These are phyloP conservation scores for Kradibia gibbosae DNA, from an alignment of 1,140 invertebrate species.

Conservation along the genomic window DNA sequence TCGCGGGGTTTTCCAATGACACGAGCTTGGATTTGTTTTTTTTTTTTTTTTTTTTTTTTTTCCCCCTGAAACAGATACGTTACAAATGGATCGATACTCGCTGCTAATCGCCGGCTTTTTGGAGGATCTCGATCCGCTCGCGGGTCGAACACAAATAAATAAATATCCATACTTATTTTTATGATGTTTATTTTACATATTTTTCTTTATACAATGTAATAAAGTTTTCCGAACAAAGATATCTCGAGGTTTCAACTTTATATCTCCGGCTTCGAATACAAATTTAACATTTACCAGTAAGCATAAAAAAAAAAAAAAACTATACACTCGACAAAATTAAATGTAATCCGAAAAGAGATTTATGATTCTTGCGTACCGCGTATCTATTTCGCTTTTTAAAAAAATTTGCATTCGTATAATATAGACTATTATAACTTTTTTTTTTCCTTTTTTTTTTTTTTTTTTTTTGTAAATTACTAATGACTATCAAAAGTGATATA, in stretches of 20 bases:
- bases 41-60: too few relatives aligned
- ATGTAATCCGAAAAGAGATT: slow-evolving; percentile 14
- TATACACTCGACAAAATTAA: slow-evolving; percentile 18
- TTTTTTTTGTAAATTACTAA: slow-evolving; percentile 4
- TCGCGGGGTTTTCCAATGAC: too few relatives aligned
- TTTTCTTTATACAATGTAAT: slow-evolving; percentile 40
- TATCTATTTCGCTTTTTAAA: background rate
- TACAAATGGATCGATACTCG: too few relatives aligned
- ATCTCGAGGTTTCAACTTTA: slow-evolving; percentile 20
- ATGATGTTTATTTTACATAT: slow-evolving; percentile 47
- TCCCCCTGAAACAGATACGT: too few relatives aligned
- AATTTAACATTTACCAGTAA: background rate
- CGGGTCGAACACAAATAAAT: too few relatives aligned
- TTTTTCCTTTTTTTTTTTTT: too few relatives aligned
- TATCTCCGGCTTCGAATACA: background rate
- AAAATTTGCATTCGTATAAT: slow-evolving; percentile 1
- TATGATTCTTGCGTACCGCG: too few relatives aligned
- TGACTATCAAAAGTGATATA: background rate
- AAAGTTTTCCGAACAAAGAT: slow-evolving; percentile 30
- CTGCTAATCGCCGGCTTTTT: too few relatives aligned
- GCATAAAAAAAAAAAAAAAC: slow-evolving; percentile 16
- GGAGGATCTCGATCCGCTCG: too few relatives aligned
- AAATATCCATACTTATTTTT: slow-evolving; percentile 9
- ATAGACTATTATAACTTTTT: too few relatives aligned
- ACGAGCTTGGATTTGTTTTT: too few relatives aligned